Evolutionary conservation across 2,797 vertebrate species (phyloP).

Genomic region (Myotis findleyi): DNA sequence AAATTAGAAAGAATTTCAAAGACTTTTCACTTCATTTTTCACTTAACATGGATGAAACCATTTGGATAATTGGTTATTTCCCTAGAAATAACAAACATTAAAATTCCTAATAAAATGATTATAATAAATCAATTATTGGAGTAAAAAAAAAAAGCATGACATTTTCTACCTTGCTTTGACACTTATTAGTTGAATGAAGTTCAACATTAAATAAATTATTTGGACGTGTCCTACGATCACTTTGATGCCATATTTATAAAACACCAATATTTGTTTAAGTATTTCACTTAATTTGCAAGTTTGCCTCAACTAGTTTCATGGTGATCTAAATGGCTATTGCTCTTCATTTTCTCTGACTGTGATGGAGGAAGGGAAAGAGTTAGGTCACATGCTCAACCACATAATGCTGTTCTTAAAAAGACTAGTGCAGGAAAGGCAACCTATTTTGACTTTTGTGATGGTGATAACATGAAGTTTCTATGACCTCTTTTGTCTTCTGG

Average conservation of each 20-base stretch:
- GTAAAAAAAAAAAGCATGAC: background rate
- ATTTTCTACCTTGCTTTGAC: conserved; percentile 1
- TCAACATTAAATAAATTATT: background rate
- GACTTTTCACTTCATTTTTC: conserved; percentile 38
- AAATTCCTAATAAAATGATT: background rate
- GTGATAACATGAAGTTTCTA: conserved; percentile 41
- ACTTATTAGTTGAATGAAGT: background rate
- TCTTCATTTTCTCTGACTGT: background rate
- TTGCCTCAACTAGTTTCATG: background rate
- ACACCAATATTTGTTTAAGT: background rate
- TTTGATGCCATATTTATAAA: conserved; percentile 6
- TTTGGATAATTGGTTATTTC: conserved; percentile 25
- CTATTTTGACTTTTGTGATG: conserved; percentile 62
- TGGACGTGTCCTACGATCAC: background rate
- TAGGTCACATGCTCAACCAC: background rate
- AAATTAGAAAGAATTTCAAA: conserved; percentile 39
- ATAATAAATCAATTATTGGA: background rate
- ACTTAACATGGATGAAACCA: background rate
- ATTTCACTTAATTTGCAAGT: conserved; percentile 31
- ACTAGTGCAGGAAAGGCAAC: conserved; percentile 47
- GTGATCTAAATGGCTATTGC: background rate
- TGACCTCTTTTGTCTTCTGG: conserved; percentile 45
- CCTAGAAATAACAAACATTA: conserved; percentile 22
- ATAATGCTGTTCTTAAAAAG: conserved; percentile 19
- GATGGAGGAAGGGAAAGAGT: background rate